phyloP scores from a whole-genome alignment of 92 coral and sea anemone genomes.

The Paramuricea clavata region DNA sequence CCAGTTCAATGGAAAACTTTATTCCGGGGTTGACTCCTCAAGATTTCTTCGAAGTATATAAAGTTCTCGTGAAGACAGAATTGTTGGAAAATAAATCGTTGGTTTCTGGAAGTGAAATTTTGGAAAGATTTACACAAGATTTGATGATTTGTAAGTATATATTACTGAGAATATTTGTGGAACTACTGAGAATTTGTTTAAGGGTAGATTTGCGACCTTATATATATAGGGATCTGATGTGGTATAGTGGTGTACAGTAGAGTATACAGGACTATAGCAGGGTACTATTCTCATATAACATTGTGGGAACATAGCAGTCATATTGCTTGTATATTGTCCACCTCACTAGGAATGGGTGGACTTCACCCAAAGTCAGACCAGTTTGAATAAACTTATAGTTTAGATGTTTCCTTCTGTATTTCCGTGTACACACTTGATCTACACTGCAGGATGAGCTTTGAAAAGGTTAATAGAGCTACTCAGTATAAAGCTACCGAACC shows the following conservation, averaged over 20 bases:
- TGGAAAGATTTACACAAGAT: slow-evolving; percentile 2
- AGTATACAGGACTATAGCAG: background rate
- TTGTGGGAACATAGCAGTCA: no score
- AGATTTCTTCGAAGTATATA: slow-evolving; percentile 3
- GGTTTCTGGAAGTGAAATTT: background rate
- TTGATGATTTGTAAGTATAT: background rate
- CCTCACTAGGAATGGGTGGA: no score
- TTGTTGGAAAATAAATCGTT: slow-evolving; percentile 1
- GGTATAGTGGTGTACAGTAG: background rate
- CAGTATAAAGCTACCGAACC: no score
- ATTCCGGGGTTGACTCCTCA: background rate
- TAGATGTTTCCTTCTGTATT: no score
- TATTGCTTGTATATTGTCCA: no score
- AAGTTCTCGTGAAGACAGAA: background rate
- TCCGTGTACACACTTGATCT: no score
- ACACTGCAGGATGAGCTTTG: no score
- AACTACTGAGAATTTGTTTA: background rate
- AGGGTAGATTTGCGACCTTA: background rate
- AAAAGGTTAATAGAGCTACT: no score
- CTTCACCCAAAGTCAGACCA: no score
- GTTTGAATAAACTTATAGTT: no score
- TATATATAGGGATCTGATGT: background rate
- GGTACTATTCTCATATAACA: no score
- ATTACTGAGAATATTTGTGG: background rate
- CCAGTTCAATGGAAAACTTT: slow-evolving; percentile 15